Percentiles rank a stretch among this genome's conserved stretches.
phyloP scores from a whole-genome alignment of 64 coral and sea anemone species.

The Hydrozoanthus tunicans region DNA sequence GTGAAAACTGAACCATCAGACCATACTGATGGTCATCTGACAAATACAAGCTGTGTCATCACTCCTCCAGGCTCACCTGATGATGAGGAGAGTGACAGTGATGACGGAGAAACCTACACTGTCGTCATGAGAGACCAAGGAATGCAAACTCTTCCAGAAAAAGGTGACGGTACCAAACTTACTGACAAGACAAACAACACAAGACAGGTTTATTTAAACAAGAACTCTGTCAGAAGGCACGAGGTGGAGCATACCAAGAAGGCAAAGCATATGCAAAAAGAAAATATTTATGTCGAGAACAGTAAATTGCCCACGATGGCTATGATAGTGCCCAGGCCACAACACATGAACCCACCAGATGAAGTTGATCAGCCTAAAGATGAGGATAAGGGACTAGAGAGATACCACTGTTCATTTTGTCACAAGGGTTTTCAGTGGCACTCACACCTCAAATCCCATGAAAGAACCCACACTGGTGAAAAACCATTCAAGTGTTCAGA shows the following conservation, averaged over 20 bases:
- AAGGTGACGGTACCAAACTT: slow-evolving; percentile 25
- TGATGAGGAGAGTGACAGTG: slow-evolving; percentile 65
- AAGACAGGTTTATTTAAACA: slow-evolving; percentile 56
- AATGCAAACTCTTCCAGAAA: slow-evolving; percentile 75
- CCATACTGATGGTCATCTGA: slow-evolving; percentile 34
- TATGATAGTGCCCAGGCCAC: slow-evolving; percentile 53
- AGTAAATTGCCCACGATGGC: slow-evolving; percentile 48
- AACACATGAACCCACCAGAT: slow-evolving; percentile 24
- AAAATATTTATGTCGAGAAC: slow-evolving; percentile 48
- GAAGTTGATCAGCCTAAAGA: slow-evolving; percentile 20
- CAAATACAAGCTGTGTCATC: slow-evolving; percentile 79
- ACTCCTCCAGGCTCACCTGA: slow-evolving; percentile 88
- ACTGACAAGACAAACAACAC: slow-evolving; percentile 60
- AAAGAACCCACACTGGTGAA: slow-evolving; percentile 91
- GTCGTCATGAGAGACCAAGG: slow-evolving; percentile 91
- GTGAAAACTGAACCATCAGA: slow-evolving; percentile 38
- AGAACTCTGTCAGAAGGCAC: slow-evolving; percentile 33
- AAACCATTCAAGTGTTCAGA: slow-evolving; percentile 93
- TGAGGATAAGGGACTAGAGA: slow-evolving; percentile 41
- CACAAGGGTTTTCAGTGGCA: slow-evolving; percentile 93
- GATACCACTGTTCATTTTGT: slow-evolving; percentile 76
- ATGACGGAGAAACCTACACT: slow-evolving; percentile 61
- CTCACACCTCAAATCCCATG: slow-evolving; percentile 86
- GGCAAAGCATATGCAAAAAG: slow-evolving; percentile 12
- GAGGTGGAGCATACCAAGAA: slow-evolving; percentile 8